phyloP scores from a whole-genome alignment of 1,140 invertebrate genomes.

The Papilio aristodemus region DNA sequence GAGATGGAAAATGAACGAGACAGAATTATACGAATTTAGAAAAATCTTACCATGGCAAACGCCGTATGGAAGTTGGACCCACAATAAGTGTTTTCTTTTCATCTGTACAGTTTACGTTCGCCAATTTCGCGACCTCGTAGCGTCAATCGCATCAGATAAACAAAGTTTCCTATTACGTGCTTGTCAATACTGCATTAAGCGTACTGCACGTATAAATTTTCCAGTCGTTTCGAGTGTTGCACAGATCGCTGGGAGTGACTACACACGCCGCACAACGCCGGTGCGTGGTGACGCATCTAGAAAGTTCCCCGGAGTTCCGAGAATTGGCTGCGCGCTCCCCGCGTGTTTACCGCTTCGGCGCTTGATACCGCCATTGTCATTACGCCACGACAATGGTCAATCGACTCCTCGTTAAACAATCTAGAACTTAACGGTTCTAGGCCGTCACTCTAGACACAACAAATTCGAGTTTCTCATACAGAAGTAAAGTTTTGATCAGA shows the following conservation, averaged over 20 bases:
- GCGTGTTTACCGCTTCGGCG: constrained; percentile 2
- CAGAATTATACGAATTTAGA: too few species aligned
- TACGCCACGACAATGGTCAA: neutral
- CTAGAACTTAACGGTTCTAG: neutral
- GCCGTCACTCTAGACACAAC: neutral
- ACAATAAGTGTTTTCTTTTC: neutral
- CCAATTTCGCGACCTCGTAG: neutral
- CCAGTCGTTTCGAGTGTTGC: neutral
- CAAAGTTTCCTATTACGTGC: constrained; percentile 3
- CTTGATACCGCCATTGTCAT: constrained; percentile 4
- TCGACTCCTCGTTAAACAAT: neutral
- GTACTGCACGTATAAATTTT: neutral
- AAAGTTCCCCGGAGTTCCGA: neutral
- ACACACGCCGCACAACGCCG: neutral
- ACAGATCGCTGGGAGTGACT: neutral
- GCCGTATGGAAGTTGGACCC: too few species aligned
- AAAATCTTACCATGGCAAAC: too few species aligned
- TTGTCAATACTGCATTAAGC: constrained; percentile 5
- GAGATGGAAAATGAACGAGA: too few species aligned
- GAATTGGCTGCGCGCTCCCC: neutral
- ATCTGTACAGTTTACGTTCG: neutral
- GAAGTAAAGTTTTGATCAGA: too few species aligned
- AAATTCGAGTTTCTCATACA: neutral
- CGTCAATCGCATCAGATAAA: neutral
- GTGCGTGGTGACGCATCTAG: neutral